These are phyloP conservation scores for Takifugu flavidus DNA, from an alignment of 2,113 vertebrate species.

Conservation along the genomic window DNA sequence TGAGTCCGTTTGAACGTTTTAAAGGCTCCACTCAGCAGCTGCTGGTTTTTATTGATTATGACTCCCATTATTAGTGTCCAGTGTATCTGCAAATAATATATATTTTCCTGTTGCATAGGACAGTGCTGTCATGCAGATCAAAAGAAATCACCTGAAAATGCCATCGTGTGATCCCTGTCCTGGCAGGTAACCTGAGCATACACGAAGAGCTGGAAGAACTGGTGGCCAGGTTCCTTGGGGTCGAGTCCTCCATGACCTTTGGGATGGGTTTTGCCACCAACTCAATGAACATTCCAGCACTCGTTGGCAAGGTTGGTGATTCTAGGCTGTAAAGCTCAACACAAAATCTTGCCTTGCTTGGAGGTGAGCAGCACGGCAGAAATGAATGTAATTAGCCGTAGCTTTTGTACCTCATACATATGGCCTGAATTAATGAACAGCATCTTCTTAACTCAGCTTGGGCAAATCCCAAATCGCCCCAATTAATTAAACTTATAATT, in stretches of 20 bases:
- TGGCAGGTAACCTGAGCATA: slow-evolving; percentile 82
- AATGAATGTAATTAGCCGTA: slow-evolving; percentile 40
- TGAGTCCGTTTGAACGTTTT: slow-evolving; percentile 20
- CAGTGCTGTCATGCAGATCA: not conserved
- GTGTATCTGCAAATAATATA: not conserved
- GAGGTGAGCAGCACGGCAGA: slow-evolving; percentile 12
- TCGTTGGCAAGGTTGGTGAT: slow-evolving; percentile 86
- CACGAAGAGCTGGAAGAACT: slow-evolving; percentile 85
- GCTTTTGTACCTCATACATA: slow-evolving; percentile 42
- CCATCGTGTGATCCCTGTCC: slow-evolving; percentile 25
- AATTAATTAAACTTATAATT: slow-evolving; percentile 68
- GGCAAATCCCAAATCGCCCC: slow-evolving; percentile 36
- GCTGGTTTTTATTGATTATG: slow-evolving; percentile 25
- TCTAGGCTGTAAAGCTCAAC: slow-evolving; percentile 6
- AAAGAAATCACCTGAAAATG: slow-evolving; percentile 2
- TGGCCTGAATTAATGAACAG: slow-evolving; percentile 53
- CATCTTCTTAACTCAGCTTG: slow-evolving; percentile 39
- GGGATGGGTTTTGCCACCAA: slow-evolving; percentile 96
- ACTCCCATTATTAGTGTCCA: not conserved
- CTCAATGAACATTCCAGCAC: slow-evolving; percentile 90
- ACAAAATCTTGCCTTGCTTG: not conserved
- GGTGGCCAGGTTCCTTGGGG: slow-evolving; percentile 83
- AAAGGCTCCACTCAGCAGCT: slow-evolving; percentile 5
- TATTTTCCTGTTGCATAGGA: no score
- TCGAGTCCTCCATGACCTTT: slow-evolving; percentile 85